These are phyloP conservation scores for Aphelenchoides besseyi DNA, from an alignment of 1,140 invertebrate genomes.

Conservation along the genomic window DNA sequence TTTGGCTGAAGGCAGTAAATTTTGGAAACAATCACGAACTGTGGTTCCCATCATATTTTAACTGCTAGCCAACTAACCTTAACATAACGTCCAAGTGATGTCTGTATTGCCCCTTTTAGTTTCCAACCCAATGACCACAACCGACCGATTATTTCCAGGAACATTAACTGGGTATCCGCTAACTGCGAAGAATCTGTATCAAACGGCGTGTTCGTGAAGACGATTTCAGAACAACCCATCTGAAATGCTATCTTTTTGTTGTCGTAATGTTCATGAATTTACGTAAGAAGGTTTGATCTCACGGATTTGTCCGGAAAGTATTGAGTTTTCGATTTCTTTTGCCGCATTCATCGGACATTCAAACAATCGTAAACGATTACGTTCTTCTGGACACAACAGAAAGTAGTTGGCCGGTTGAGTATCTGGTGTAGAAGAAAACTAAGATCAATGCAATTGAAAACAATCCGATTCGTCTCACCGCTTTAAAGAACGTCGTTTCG, in stretches of 20 bases:
- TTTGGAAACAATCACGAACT: no score
- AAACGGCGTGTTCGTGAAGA: not conserved
- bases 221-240: slow-evolving; percentile 17
- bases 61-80: not conserved
- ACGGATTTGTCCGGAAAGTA: not conserved
- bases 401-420: slow-evolving; percentile 11
- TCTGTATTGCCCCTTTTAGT: not conserved
- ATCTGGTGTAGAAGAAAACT: not conserved
- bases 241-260: not conserved
- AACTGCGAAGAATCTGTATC: not conserved
- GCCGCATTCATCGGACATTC: not conserved
- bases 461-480: not conserved
- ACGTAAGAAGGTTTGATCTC: slow-evolving; percentile 17
- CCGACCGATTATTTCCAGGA: not conserved
- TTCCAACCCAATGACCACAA: not conserved
- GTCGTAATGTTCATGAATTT: not conserved
- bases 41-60: no score
- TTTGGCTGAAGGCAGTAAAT: not conserved
- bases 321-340: not conserved
- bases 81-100: not conserved
- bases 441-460: no score
- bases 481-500: slow-evolving; percentile 13
- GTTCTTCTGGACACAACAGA: slow-evolving; percentile 6
- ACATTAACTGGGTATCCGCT: not conserved
- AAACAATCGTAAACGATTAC: slow-evolving; percentile 6